phyloP scores from a whole-genome alignment of 2,888 invertebrate species.

The Heliconius ethilla region DNA sequence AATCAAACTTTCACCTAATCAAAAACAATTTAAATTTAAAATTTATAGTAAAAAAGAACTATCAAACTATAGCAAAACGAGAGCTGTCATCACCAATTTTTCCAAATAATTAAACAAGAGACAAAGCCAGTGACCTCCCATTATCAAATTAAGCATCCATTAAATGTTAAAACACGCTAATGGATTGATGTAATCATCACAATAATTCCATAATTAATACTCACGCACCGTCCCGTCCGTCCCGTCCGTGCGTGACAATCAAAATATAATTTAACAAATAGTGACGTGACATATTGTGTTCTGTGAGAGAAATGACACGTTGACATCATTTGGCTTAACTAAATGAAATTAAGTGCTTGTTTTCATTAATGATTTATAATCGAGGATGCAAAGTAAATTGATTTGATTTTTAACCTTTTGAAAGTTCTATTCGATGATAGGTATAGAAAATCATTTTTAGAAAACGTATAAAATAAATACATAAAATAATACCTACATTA shows the following conservation, averaged over 20 bases:
- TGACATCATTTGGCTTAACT: background rate
- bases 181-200: constrained; percentile 24
- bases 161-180: constrained; percentile 23
- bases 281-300: constrained; percentile 19
- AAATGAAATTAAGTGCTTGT: constrained; percentile 10
- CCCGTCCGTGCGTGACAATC: constrained; percentile 16
- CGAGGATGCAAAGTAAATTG: no score
- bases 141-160: constrained; percentile 15
- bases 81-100: background rate
- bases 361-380: background rate
- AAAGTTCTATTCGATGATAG: no score
- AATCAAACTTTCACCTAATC: no score
- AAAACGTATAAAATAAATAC: no score
- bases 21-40: no score
- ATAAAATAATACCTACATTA: no score
- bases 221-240: constrained; percentile 12
- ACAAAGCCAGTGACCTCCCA: constrained; percentile 7
- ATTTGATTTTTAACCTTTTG: no score
- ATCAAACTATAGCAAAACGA: background rate
- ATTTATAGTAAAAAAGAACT: background rate
- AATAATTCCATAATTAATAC: constrained; percentile 24
- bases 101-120: background rate
- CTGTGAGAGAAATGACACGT: background rate
- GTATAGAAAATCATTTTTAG: no score
- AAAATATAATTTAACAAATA: constrained; percentile 18